Evolutionary conservation across 2,113 vertebrate species (phyloP).

Genomic region (Lampris incognitus): DNA sequence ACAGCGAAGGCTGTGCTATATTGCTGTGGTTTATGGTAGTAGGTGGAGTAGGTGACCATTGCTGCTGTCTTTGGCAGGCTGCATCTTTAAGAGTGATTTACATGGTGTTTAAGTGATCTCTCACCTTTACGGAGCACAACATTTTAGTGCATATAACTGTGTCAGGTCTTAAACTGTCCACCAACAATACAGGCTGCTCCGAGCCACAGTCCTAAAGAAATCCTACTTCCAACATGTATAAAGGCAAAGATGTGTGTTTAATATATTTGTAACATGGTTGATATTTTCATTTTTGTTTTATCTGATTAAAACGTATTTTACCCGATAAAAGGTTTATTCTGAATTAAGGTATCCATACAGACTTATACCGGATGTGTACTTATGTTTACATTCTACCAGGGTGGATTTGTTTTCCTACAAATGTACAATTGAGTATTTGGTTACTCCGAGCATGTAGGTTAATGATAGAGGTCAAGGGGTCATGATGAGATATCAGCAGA

Average conservation of each 20-base stretch:
- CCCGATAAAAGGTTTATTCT: no score
- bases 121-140: neutral
- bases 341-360: no score
- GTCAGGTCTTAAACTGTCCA: neutral
- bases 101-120: conserved; percentile 48
- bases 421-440: neutral
- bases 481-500: conserved; percentile 11
- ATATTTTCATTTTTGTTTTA: no score
- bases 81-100: no score
- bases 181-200: no score
- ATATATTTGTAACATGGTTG: neutral
- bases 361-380: no score
- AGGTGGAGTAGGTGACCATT: no score
- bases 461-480: conserved; percentile 43
- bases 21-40: no score
- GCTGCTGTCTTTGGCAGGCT: no score
- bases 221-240: neutral
- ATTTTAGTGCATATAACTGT: neutral
- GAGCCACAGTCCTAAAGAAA: neutral
- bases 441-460: conserved; percentile 24
- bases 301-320: no score
- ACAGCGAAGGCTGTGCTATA: no score
- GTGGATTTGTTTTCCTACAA: neutral
- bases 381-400: no score
- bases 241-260: neutral